phyloP scores from a whole-genome alignment of 2,113 vertebrate species.

The Cygnus buccinator region DNA sequence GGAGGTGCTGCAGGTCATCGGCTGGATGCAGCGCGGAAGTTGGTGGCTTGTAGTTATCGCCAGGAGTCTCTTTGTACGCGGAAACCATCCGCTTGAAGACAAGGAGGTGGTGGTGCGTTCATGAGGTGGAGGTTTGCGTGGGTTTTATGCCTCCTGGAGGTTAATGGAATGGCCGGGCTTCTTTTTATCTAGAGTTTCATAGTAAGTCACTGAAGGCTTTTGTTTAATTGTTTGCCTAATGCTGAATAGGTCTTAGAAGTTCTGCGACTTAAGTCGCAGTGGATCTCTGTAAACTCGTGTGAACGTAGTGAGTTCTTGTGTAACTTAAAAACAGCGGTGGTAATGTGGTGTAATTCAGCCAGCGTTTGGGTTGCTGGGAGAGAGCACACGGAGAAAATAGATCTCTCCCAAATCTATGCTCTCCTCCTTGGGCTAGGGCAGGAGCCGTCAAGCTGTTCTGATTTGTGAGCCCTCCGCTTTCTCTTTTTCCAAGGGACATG shows the following conservation, averaged over 20 bases:
- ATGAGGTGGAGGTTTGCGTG: neutral
- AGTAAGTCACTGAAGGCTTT: neutral
- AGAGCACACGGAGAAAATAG: neutral
- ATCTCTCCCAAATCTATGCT: neutral
- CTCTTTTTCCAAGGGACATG: neutral
- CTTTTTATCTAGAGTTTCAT: neutral
- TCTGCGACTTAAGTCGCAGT: neutral
- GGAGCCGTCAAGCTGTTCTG: neutral
- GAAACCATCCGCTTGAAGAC: neutral
- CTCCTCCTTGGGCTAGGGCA: neutral
- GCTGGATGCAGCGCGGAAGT: neutral
- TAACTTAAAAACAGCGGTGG: conserved; percentile 10
- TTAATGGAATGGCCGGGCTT: neutral
- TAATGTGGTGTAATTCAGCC: neutral
- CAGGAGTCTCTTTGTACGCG: no score
- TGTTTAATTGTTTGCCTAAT: neutral
- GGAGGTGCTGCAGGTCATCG: neutral
- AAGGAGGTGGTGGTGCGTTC: neutral
- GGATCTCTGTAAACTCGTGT: neutral
- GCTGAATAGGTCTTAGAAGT: neutral
- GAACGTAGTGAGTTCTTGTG: neutral
- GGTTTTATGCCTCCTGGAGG: neutral
- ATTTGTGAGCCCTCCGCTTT: neutral
- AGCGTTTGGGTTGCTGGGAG: neutral
- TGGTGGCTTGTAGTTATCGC: neutral